phyloP scores from a whole-genome alignment of 2,113 vertebrate genomes.

The Nothobranchius kuhntae region DNA sequence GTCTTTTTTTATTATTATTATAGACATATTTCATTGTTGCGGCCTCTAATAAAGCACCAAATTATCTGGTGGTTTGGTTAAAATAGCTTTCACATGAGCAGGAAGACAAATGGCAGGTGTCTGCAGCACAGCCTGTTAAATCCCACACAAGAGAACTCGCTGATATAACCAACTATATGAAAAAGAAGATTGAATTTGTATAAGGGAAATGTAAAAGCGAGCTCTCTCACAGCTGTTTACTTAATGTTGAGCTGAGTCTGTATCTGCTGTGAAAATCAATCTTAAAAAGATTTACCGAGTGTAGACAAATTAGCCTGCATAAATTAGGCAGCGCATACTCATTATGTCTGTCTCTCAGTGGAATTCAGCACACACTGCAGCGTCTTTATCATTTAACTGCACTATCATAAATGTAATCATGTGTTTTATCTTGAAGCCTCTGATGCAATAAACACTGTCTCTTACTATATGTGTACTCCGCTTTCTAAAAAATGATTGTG shows the following conservation, averaged over 20 bases:
- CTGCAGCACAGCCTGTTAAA: constrained; percentile 51
- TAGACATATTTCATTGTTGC: constrained; percentile 51
- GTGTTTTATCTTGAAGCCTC: constrained; percentile 64
- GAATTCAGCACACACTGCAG: constrained; percentile 52
- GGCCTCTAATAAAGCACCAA: constrained; percentile 68
- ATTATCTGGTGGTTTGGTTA: constrained; percentile 50
- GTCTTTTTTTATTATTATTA: constrained; percentile 30
- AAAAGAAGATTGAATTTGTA: constrained; percentile 46
- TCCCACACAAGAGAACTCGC: constrained; percentile 35
- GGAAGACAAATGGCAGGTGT: constrained; percentile 61
- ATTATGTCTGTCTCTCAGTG: constrained; percentile 60
- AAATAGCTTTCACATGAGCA: constrained; percentile 44
- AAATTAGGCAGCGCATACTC: constrained; percentile 68
- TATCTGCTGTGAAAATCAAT: constrained; percentile 68
- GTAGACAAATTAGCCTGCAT: constrained; percentile 69
- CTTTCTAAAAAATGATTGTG: constrained; percentile 3
- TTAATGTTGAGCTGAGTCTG: constrained; percentile 51
- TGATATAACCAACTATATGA: constrained; percentile 34
- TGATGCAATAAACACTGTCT: constrained; percentile 50
- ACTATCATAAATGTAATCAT: constrained; percentile 71
- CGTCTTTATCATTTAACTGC: constrained; percentile 69
- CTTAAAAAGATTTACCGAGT: constrained; percentile 65
- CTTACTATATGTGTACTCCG: constrained; percentile 21
- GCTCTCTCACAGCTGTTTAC: constrained; percentile 41
- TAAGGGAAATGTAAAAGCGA: constrained; percentile 36